Evolutionary conservation across 1,140 invertebrate genomes (phyloP), one percentile per base, ranked within the genome.

Genomic region (Conus ventricosus): DNA sequence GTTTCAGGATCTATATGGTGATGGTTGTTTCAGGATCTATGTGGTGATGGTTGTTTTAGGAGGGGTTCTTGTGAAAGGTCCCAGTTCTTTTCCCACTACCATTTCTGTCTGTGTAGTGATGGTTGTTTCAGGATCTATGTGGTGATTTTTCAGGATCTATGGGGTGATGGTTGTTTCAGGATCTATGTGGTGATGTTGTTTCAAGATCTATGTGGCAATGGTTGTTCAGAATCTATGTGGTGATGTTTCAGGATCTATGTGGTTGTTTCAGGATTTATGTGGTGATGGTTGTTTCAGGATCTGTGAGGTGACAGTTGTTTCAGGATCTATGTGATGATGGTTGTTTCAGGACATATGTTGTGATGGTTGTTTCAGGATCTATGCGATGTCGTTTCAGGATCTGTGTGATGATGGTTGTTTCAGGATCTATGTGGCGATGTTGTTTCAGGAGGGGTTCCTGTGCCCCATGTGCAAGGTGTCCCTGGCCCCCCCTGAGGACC

Each of bases 391-490:
- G n/a, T n/a, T n/a, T n/a, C n/a, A n/a, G n/a, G n/a, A n/a, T n/a
- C n/a, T n/a, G n/a, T n/a, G n/a, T n/a, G 20, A 8, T 20, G 13
- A 23, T 11, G 15, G 67, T 71, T 71, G 67, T 71, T 71, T 17
- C 11, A 13, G 60, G 60, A 13, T 11, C 10, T 11, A 5, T 5
- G 57, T 20, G 7, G 78, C 55, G 55, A 15, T 57, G 8, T n/a
- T 75, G 11, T 91, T 88, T 8, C 78, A 92, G 91, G 91, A 95
- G 90, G 95, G 95, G 27, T 96, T 96, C 91, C 87, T 95, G 17
- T 96, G 95, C 87, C 95, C 95, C 54, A 94, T 94, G 75, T 96
- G 95, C 89, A 95, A 95, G 91, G 89, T 90, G 85, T 93, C 92
- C 13, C 94, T 95, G 83, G 87, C 93, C 53, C 93, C 93, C 54